A percentile compares a stretch with the other conserved stretches of the same genome.
phyloP scores from a whole-genome alignment of 2,797 vertebrate genomes.

The Peromyscus attwateri region DNA sequence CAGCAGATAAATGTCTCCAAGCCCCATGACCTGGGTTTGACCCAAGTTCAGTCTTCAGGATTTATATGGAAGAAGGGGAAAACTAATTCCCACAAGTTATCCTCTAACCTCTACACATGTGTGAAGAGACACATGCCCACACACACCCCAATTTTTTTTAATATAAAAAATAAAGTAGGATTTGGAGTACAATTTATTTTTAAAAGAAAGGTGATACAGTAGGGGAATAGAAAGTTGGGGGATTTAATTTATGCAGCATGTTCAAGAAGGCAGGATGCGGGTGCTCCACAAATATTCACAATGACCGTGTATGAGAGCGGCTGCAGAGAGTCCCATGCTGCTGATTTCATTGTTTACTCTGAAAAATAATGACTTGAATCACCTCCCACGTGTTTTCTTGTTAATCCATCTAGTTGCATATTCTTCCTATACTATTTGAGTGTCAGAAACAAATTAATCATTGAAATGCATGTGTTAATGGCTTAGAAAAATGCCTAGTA shows the following conservation, averaged over 20 bases:
- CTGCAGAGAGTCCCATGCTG: background rate
- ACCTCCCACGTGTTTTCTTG: background rate
- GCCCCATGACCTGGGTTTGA: background rate
- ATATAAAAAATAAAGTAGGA: background rate
- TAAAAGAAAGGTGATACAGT: background rate
- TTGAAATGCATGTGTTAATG: background rate
- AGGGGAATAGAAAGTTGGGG: background rate
- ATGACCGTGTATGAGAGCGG: background rate
- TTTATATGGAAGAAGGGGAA: background rate
- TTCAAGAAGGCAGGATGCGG: background rate
- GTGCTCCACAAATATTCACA: background rate
- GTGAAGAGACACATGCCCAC: too few species aligned
- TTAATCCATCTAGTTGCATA: background rate
- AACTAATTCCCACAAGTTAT: background rate
- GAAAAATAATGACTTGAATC: background rate
- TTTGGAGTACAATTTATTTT: background rate
- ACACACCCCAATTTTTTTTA: background rate
- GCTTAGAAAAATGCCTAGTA: background rate
- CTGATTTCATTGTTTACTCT: background rate
- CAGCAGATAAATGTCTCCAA: background rate
- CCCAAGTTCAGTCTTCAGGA: background rate
- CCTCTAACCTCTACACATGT: background rate
- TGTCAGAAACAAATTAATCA: constrained; percentile 10
- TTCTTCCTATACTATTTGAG: background rate
- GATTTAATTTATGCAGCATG: background rate